A percentile compares a stretch with the other conserved stretches of the same genome.
Evolutionary conservation across 2,797 vertebrate genomes (phyloP).

Genomic region (Sebastes steindachneri): DNA sequence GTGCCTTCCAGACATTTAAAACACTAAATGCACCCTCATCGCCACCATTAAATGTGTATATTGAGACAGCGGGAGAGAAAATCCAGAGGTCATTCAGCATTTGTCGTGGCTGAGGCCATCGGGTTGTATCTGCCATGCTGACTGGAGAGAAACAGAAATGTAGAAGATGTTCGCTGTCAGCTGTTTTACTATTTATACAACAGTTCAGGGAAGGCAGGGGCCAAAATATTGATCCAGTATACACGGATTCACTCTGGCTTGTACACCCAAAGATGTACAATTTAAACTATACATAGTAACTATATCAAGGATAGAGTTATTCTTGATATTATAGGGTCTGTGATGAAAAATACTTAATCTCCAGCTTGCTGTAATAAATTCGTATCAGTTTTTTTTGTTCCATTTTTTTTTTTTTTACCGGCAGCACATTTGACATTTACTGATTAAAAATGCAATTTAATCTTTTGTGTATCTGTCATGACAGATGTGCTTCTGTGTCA

Average conservation of each 20-base stretch:
- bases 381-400: not conserved
- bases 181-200: slow-evolving; percentile 77
- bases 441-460: slow-evolving; percentile 12
- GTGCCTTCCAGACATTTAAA: slow-evolving; percentile 19
- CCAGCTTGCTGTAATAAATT: not conserved
- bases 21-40: slow-evolving; percentile 9
- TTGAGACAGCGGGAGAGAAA: not conserved
- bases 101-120: slow-evolving; percentile 12
- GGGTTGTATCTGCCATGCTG: slow-evolving; percentile 50
- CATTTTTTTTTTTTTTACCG: not conserved
- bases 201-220: slow-evolving; percentile 61
- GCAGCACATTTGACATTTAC: not conserved
- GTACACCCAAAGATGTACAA: slow-evolving; percentile 10
- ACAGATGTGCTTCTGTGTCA: slow-evolving; percentile 6
- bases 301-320: not conserved
- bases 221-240: slow-evolving; percentile 73
- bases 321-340: not conserved
- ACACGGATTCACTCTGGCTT: slow-evolving; percentile 29
- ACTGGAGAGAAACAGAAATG: slow-evolving; percentile 63
- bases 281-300: not conserved
- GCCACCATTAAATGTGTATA: not conserved
- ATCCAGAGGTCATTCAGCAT: slow-evolving; percentile 31
- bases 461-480: slow-evolving; percentile 14
- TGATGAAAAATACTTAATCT: not conserved
- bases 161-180: slow-evolving; percentile 69